Evolutionary conservation across 2,888 invertebrate genomes (phyloP), one percentile per base, ranked within the genome.

Genomic region (Tetrapedia diversipes): DNA sequence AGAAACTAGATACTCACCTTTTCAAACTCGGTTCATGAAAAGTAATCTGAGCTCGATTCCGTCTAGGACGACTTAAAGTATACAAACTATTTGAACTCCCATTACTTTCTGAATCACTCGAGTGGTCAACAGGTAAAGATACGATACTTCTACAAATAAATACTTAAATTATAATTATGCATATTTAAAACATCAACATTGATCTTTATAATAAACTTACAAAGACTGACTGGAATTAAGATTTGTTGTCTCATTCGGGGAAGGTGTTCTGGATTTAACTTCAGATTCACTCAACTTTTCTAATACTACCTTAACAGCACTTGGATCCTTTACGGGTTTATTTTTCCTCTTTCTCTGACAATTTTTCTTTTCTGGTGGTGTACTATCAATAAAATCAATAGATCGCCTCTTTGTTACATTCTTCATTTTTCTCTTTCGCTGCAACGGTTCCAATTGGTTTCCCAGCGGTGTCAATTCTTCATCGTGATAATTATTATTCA

Each of bases 231-330:
- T 49, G 10, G 8, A 27, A 39, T 70, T 34, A 4, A 34, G 73
- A 16, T 29, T 39, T 22, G 10, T 24, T n/a, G n/a, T 49, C 24
- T 77, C 77, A 4, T 75, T 73, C 0, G 63, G 56, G 0, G 69
- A 57, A 22, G 72, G 66, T 7, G 63, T 56, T 16, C 57, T 74
- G 7, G 53, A 39, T 27, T 70, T 84, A 39, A 84, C 74, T 6
- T 75, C 63, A 0, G 76, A 74, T 7, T 88, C 84, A 8, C 87
- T 81, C 0, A 91, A 82, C 67, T 91, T 91, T 37, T 87, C 78
- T 22, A 91, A 76, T 2, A 91, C 90, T 16, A 91, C 91, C 73
- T 90, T 90, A 0, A 84, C 91, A 2, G 86, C 24, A 45, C 89
- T 89, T 4, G 90, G 91, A 80, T 90, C 90, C 61, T 87, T 78